Percentiles rank a stretch among this genome's conserved stretches.
These are phyloP conservation scores for Phylloscopus trochilus DNA, from an alignment of 2,113 vertebrate genomes.

Conservation along the genomic window DNA sequence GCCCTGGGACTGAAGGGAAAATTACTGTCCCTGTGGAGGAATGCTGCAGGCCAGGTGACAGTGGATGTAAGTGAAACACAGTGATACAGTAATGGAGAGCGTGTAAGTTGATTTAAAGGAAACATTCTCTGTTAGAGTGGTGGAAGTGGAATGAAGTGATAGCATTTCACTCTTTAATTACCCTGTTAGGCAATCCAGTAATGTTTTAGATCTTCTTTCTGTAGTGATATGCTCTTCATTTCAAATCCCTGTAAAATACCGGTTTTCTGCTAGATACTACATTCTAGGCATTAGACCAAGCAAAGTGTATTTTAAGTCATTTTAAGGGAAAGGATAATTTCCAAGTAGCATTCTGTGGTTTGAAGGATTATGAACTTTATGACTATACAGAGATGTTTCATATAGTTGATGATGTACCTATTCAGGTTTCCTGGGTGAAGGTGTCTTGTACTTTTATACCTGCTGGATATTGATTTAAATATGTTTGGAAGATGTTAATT, in stretches of 20 bases:
- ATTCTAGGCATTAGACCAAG: background rate
- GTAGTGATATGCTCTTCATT: background rate
- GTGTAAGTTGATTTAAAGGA: background rate
- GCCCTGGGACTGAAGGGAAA: constrained; percentile 64
- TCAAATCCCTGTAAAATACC: background rate
- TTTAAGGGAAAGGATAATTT: background rate
- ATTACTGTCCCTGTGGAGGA: constrained; percentile 56
- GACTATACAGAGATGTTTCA: background rate
- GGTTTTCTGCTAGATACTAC: background rate
- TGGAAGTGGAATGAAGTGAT: background rate
- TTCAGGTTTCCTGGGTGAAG: constrained; percentile 30
- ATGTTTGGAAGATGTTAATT: constrained; percentile 59
- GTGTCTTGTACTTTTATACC: constrained; percentile 55
- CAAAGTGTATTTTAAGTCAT: background rate
- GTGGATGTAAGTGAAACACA: constrained; percentile 56
- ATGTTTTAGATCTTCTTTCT: background rate
- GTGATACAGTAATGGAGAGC: background rate
- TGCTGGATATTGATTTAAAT: constrained; percentile 64
- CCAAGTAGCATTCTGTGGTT: background rate
- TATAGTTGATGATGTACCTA: background rate
- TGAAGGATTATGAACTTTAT: background rate
- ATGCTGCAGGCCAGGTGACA: constrained; percentile 33
- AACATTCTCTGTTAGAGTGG: background rate
- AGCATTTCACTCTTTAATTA: background rate
- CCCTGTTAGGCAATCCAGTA: background rate